phyloP scores from a whole-genome alignment of 2,888 invertebrate genomes.

The Idaea biselata region DNA sequence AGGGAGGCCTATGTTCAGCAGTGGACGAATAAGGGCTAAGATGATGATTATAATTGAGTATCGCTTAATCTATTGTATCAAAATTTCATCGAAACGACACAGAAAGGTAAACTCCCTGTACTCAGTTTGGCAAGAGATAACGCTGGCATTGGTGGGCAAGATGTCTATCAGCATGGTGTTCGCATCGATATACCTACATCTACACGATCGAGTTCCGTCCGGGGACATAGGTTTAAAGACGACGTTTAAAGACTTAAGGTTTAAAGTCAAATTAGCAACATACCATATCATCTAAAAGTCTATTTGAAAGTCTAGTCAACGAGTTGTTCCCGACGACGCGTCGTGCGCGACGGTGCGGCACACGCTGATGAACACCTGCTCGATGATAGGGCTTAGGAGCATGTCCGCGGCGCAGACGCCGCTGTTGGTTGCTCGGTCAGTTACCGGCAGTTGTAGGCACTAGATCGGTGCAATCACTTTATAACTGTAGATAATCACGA shows the following conservation, averaged over 20 bases:
- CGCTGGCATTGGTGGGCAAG: conserved; percentile 73
- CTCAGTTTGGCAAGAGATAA: conserved; percentile 1
- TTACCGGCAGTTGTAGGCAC: not conserved
- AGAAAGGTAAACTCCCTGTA: too few species aligned
- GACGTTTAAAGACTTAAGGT: too few species aligned
- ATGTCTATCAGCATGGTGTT: conserved; percentile 82
- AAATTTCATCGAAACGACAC: too few species aligned
- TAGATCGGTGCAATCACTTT: not conserved
- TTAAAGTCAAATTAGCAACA: too few species aligned
- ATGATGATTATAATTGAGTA: too few species aligned
- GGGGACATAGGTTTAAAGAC: too few species aligned
- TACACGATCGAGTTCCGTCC: conserved; percentile 84
- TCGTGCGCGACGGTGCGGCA: too few species aligned
- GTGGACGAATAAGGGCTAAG: too few species aligned
- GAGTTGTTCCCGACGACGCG: conserved; percentile 83
- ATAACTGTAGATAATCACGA: not conserved
- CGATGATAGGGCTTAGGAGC: conserved; percentile 83
- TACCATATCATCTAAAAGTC: too few species aligned
- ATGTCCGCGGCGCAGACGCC: conserved; percentile 83
- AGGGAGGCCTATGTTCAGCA: too few species aligned
- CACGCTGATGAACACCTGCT: conserved; percentile 79
- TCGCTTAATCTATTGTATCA: too few species aligned
- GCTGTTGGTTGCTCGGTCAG: conserved; percentile 70
- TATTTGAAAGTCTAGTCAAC: too few species aligned
- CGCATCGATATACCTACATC: conserved; percentile 81